phyloP scores from a whole-genome alignment of 2,797 vertebrate species.

The Eupleurogrammus muticus region DNA sequence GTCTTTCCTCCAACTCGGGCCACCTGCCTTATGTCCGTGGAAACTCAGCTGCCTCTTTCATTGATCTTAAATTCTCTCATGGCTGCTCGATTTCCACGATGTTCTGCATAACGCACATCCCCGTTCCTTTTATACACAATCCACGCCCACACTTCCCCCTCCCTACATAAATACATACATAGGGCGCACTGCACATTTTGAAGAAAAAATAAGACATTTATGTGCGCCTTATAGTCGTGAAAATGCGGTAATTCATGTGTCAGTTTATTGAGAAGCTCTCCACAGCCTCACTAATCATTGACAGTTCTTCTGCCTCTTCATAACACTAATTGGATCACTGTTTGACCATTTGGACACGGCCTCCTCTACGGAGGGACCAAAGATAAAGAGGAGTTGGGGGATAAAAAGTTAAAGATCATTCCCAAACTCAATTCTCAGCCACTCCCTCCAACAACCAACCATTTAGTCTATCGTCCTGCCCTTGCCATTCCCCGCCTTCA shows the following conservation, averaged over 20 bases:
- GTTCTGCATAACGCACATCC: too few relatives aligned
- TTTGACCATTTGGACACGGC: background rate
- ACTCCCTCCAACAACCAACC: conserved; percentile 5
- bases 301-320: background rate
- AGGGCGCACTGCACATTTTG: too few relatives aligned
- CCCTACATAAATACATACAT: too few relatives aligned
- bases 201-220: too few relatives aligned
- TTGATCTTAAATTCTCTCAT: too few relatives aligned
- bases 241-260: background rate
- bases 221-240: too few relatives aligned
- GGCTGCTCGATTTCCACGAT: too few relatives aligned
- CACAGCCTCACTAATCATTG: background rate
- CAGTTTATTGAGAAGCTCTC: background rate
- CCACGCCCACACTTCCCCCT: too few relatives aligned
- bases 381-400: background rate
- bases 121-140: too few relatives aligned
- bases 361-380: background rate
- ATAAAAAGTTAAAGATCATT: background rate
- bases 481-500: background rate
- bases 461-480: background rate
- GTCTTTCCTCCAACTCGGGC: too few relatives aligned
- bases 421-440: background rate
- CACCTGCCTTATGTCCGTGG: too few relatives aligned
- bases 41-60: too few relatives aligned
- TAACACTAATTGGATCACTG: background rate